phyloP scores from a whole-genome alignment of 2,113 vertebrate species.

The Xenus cinereus region DNA sequence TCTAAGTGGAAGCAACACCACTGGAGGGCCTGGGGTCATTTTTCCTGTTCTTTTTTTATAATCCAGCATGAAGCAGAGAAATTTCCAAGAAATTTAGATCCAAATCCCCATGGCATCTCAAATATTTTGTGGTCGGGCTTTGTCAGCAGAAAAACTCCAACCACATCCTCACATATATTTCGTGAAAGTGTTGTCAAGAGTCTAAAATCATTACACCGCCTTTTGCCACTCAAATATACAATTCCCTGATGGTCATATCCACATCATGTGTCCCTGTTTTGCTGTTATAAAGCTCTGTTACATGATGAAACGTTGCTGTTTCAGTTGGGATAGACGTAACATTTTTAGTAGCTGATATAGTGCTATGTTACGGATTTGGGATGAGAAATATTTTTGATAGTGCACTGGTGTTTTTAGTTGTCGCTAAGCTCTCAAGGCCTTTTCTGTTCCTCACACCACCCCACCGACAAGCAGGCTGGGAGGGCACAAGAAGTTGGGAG shows the following conservation, averaged over 20 bases:
- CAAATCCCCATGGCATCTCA: background rate
- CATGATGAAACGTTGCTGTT: background rate
- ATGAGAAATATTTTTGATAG: background rate
- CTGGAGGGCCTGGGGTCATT: background rate
- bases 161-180: background rate
- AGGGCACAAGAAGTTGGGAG: background rate
- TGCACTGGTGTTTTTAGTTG: background rate
- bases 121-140: background rate
- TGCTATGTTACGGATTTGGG: background rate
- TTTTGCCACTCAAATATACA: background rate
- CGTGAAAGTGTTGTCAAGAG: background rate
- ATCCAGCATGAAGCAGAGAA: background rate
- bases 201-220: background rate
- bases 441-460: background rate
- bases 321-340: background rate
- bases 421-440: background rate
- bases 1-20: background rate
- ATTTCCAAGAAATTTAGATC: background rate
- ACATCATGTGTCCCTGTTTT: background rate
- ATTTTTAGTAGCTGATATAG: background rate
- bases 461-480: background rate
- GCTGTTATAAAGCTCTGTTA: background rate
- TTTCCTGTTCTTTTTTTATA: background rate
- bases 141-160: background rate
- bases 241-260: background rate